phyloP scores from a whole-genome alignment of 2,113 vertebrate species.

The Oxyura jamaicensis region DNA sequence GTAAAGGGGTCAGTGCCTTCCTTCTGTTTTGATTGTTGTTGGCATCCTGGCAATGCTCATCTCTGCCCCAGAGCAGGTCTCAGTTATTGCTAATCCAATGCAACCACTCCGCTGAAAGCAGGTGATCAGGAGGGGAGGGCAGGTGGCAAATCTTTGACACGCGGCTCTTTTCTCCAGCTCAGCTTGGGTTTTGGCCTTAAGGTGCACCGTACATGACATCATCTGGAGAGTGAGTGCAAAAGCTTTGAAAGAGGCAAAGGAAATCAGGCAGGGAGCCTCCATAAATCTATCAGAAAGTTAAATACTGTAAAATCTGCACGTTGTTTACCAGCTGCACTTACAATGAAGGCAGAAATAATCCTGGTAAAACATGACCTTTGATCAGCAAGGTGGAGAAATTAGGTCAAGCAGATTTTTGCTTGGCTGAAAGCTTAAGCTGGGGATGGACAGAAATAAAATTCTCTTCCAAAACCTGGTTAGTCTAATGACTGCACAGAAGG shows the following conservation, averaged over 20 bases:
- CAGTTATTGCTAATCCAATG: background rate
- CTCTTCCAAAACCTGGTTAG: background rate
- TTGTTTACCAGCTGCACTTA: conserved; percentile 69
- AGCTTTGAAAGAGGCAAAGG: conserved; percentile 24
- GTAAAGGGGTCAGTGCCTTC: background rate
- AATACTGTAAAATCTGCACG: conserved; percentile 66
- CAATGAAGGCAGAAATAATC: conserved; percentile 55
- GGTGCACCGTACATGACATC: background rate
- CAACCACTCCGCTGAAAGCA: background rate
- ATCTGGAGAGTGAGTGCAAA: background rate
- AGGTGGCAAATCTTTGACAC: background rate
- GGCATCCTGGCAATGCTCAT: background rate
- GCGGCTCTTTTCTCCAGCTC: background rate
- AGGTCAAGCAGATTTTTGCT: conserved; percentile 65
- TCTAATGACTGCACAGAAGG: background rate
- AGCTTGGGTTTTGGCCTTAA: conserved; percentile 21
- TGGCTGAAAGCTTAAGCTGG: conserved; percentile 47
- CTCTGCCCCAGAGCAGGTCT: background rate
- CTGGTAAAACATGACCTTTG: conserved; percentile 65
- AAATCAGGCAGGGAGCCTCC: conserved; percentile 38
- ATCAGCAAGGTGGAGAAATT: conserved; percentile 65
- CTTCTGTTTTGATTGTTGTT: background rate
- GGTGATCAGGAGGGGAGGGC: background rate
- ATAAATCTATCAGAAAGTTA: conserved; percentile 66
- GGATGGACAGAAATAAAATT: conserved; percentile 41